phyloP scores from a whole-genome alignment of 2,888 invertebrate genomes.

The Phortica magna region DNA sequence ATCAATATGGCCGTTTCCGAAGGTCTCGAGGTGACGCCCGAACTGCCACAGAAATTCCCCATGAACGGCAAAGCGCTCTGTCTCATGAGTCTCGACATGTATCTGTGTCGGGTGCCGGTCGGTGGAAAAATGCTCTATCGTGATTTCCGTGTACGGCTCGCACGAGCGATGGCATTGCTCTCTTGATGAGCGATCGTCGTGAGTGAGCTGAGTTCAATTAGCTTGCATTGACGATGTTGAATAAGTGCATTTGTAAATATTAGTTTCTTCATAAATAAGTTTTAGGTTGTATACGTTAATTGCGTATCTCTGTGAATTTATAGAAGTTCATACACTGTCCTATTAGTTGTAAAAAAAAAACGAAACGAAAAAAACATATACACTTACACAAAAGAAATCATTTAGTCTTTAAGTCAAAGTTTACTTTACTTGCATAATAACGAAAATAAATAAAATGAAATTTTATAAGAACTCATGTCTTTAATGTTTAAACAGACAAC shows the following conservation, averaged over 20 bases:
- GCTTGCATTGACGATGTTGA: not conserved
- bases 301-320: slow-evolving; percentile 15
- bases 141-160: slow-evolving; percentile 85
- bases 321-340: slow-evolving; percentile 59
- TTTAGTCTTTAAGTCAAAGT: no score
- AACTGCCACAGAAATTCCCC: slow-evolving; percentile 81
- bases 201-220: not conserved
- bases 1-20: slow-evolving; percentile 81
- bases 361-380: not conserved
- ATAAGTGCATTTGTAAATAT: slow-evolving; percentile 28
- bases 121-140: slow-evolving; percentile 85
- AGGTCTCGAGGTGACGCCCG: slow-evolving; percentile 75
- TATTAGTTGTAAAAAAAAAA: slow-evolving; percentile 57
- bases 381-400: no score
- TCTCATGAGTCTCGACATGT: slow-evolving; percentile 88
- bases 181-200: slow-evolving; percentile 50
- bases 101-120: slow-evolving; percentile 83
- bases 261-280: slow-evolving; percentile 46
- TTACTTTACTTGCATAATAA: no score
- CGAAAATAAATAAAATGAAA: not conserved
- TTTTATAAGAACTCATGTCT: not conserved
- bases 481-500: not conserved
- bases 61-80: slow-evolving; percentile 91
- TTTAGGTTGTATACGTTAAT: slow-evolving; percentile 47
- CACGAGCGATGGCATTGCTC: slow-evolving; percentile 82